Evolutionary conservation across 2,113 vertebrate species (phyloP).

Genomic region (Heterotilapia buettikoferi): DNA sequence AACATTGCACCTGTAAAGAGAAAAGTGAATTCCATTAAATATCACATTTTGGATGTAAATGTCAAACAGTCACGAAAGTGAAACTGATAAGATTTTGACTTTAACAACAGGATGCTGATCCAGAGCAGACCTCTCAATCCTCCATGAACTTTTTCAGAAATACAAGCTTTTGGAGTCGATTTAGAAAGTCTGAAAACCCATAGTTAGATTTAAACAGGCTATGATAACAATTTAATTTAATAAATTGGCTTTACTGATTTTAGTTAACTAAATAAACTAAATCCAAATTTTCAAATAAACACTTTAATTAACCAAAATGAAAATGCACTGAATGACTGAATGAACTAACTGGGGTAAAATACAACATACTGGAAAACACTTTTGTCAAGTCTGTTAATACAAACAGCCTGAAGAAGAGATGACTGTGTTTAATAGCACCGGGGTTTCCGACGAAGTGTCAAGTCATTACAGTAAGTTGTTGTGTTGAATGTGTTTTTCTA

Average conservation of each 20-base stretch:
- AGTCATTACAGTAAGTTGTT: not conserved
- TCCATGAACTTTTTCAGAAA: not conserved
- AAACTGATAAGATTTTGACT: not conserved
- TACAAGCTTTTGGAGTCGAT: not conserved
- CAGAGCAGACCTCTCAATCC: not conserved
- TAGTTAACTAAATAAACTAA: not conserved
- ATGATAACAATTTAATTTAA: not conserved
- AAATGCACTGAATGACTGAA: not conserved
- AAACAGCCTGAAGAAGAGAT: not conserved
- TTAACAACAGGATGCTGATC: not conserved
- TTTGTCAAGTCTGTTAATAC: not conserved
- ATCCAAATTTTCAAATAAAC: not conserved
- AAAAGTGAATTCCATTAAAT: not conserved
- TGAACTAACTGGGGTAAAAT: not conserved
- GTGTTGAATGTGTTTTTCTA: not conserved
- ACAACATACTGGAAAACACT: not conserved
- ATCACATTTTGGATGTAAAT: not conserved
- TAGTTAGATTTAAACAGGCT: not conserved
- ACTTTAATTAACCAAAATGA: not conserved
- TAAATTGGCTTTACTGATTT: not conserved
- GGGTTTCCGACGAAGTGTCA: not conserved
- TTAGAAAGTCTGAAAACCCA: not conserved
- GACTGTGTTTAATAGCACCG: not conserved
- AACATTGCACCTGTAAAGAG: not conserved
- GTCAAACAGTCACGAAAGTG: not conserved